phyloP scores from a whole-genome alignment of 2,797 vertebrate species.

The Bradypus variegatus region DNA sequence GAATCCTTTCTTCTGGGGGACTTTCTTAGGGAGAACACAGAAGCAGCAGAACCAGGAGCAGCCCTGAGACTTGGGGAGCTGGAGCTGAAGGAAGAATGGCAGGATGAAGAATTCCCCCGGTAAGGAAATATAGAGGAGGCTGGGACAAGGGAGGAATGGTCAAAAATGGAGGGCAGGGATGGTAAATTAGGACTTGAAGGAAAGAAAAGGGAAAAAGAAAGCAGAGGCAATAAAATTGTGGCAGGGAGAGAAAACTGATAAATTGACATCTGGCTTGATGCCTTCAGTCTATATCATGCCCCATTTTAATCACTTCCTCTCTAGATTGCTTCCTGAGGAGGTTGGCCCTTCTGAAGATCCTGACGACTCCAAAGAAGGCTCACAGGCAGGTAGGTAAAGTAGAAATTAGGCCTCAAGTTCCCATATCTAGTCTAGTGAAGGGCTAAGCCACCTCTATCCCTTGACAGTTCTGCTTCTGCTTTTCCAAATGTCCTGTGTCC shows the following conservation, averaged over 20 bases:
- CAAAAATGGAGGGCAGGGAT: not conserved
- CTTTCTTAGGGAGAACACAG: constrained; percentile 6
- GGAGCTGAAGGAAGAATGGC: constrained; percentile 70
- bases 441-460: not conserved
- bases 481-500: not conserved
- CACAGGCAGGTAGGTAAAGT: constrained; percentile 43
- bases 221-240: not conserved
- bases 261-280: not conserved
- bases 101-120: constrained; percentile 72
- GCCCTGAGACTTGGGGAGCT: constrained; percentile 38
- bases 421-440: not conserved
- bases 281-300: not conserved
- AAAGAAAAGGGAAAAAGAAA: not conserved
- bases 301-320: not conserved
- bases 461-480: not conserved
- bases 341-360: constrained; percentile 7
- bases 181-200: not conserved
- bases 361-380: constrained; percentile 20
- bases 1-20: not conserved
- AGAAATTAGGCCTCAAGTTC: not conserved
- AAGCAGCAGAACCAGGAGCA: not conserved
- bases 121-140: constrained; percentile 17
- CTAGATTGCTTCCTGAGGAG: constrained; percentile 68
- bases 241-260: not conserved
- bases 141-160: not conserved